A percentile compares a stretch with the other conserved stretches of the same genome.
Conservation (phyloP, 2,888 invertebrate genomes). For the Heliothis peltigera region DNA sequence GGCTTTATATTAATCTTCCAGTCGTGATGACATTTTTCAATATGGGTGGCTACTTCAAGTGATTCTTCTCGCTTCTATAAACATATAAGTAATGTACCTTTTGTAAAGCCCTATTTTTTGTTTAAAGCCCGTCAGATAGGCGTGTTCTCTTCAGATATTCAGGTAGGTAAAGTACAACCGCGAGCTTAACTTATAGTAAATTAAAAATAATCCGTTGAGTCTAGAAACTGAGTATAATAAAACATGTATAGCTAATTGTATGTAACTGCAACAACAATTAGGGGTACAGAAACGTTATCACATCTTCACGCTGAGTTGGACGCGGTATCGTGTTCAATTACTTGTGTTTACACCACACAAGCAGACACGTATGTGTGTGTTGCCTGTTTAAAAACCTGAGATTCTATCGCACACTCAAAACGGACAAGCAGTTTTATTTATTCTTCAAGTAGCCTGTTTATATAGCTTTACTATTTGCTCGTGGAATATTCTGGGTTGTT, state of each 20-base stretch:
- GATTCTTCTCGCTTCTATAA: no score
- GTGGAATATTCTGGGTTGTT: constrained; percentile 5
- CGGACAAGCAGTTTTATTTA: constrained; percentile 42
- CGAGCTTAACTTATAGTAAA: neutral
- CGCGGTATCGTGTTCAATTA: constrained; percentile 52
- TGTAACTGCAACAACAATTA: constrained; percentile 54
- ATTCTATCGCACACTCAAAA: constrained; percentile 42
- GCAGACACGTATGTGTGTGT: neutral
- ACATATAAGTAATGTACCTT: neutral
- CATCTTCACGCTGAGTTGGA: constrained; percentile 58
- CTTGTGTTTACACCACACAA: constrained; percentile 9
- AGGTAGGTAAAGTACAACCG: neutral
- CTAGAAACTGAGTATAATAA: constrained; percentile 32
- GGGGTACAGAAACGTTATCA: constrained; percentile 56
- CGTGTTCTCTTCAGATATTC: no score
- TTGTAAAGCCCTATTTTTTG: neutral
- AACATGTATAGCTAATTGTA: constrained; percentile 45
- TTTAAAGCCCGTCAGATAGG: neutral
- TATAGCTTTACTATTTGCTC: constrained; percentile 13
- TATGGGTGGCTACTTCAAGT: no score
- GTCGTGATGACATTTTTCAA: constrained; percentile 1
- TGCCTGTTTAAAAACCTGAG: constrained; percentile 40
- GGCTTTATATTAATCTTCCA: constrained; percentile 3
- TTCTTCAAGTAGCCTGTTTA: constrained; percentile 33
- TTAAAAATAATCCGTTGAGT: constrained; percentile 2